These are phyloP conservation scores for Rotaria socialis DNA, from an alignment of 2,888 invertebrate genomes.

Conservation along the genomic window DNA sequence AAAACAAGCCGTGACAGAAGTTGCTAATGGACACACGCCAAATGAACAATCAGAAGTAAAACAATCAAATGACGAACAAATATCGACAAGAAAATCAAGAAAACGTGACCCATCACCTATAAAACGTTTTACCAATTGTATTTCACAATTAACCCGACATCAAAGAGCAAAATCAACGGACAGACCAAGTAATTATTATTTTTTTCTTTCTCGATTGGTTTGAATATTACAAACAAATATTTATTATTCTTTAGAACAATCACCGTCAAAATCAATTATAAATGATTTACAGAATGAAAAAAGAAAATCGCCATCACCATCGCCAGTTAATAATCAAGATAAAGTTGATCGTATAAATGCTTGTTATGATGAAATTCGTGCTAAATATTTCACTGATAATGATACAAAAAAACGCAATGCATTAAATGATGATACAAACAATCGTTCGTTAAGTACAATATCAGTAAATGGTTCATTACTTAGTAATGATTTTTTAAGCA, in stretches of 20 bases:
- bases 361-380: conserved; percentile 34
- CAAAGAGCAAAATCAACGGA: neutral
- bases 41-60: neutral
- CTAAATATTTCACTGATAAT: neutral
- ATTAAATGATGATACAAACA: neutral
- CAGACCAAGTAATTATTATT: neutral
- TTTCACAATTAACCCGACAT: neutral
- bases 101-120: conserved; percentile 32
- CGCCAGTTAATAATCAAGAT: neutral
- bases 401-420: neutral
- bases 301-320: neutral
- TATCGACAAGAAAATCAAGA: neutral
- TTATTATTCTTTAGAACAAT: neutral
- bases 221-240: neutral
- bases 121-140: conserved; percentile 12
- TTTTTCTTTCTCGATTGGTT: no score
- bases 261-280: neutral
- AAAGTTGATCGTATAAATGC: conserved; percentile 33
- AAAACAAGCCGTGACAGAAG: neutral
- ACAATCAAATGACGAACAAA: neutral
- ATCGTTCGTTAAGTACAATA: neutral
- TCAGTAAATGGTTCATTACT: neutral
- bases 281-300: neutral
- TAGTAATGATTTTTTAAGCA: neutral
- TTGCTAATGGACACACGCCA: neutral